phyloP scores from a whole-genome alignment of 2,797 vertebrate genomes.

The Coccyzus lansbergi region DNA sequence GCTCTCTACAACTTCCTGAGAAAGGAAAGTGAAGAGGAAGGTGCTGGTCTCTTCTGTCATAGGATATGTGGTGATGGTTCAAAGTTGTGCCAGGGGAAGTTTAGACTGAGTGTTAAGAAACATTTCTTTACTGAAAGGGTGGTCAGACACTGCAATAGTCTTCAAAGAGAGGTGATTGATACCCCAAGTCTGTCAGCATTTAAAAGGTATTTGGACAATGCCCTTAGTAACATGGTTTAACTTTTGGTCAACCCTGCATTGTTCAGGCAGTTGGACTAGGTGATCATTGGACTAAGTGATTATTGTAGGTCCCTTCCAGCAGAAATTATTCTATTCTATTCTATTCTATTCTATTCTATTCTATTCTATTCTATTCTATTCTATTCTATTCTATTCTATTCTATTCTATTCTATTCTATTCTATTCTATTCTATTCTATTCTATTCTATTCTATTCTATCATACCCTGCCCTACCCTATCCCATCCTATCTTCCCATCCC shows the following conservation, averaged over 20 bases:
- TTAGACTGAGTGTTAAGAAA: neutral
- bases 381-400: neutral
- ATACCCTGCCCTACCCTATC: too few relatives aligned
- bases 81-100: rapidly evolving
- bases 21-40: neutral
- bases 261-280: neutral
- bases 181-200: neutral
- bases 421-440: neutral
- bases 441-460: too few relatives aligned
- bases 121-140: neutral
- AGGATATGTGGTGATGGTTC: rapidly evolving
- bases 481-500: too few relatives aligned
- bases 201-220: neutral
- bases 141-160: neutral
- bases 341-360: neutral
- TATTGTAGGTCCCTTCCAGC: neutral
- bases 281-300: neutral
- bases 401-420: neutral
- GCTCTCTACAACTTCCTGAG: neutral
- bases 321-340: neutral
- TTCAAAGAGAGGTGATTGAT: neutral
- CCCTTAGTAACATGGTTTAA: neutral
- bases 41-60: neutral
- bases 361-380: neutral
- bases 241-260: neutral